These are phyloP conservation scores for Alentia gelatinosa DNA, from an alignment of 2,888 invertebrate genomes.

Conservation along the genomic window DNA sequence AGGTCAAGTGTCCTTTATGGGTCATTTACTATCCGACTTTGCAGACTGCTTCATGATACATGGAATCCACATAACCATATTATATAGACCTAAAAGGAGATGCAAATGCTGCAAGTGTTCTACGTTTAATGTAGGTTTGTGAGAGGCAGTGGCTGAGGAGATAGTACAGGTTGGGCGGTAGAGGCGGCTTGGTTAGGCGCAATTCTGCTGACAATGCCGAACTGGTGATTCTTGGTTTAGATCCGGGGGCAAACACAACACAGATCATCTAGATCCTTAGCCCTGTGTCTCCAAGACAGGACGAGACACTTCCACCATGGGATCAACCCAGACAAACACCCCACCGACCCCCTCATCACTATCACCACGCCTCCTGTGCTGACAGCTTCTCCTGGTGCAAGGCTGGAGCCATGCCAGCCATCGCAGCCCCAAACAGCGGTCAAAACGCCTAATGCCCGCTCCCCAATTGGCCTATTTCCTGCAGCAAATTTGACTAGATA, in stretches of 20 bases:
- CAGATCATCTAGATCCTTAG: not conserved
- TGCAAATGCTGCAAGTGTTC: too few species aligned
- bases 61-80: too few species aligned
- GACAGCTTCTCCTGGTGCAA: not conserved
- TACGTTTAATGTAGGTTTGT: too few species aligned
- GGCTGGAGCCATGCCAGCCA: too few species aligned
- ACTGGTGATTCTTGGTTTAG: not conserved
- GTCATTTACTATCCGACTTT: too few species aligned
- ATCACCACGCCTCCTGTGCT: not conserved
- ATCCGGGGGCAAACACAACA: not conserved
- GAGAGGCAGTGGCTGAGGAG: too few species aligned
- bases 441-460: not conserved
- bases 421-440: not conserved
- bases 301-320: not conserved
- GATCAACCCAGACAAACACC: not conserved
- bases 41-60: too few species aligned
- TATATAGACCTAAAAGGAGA: too few species aligned
- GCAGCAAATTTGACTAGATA: not conserved
- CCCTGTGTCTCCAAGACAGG: not conserved
- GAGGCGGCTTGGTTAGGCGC: too few species aligned
- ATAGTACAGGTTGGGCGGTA: too few species aligned
- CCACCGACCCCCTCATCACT: not conserved
- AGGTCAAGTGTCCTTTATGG: too few species aligned
- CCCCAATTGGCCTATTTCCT: not conserved
- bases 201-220: not conserved